Conservation (phyloP, 1,140 invertebrate species). For the Heterodera carotae region DNA sequence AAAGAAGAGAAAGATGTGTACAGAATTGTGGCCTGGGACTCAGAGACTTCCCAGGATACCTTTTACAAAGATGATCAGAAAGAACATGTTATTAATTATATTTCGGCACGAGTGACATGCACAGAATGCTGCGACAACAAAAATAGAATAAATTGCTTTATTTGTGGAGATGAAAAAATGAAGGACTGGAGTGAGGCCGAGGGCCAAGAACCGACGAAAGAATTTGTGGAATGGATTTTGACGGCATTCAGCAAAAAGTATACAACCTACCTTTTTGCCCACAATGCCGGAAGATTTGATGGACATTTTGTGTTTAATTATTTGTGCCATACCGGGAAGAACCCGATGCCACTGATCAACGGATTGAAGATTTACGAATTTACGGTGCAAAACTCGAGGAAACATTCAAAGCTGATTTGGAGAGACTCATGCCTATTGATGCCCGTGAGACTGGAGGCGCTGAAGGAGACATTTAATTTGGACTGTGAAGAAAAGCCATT, state of each 20-base stretch:
- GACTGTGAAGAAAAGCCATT: neutral
- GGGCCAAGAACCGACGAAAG: neutral
- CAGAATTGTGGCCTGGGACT: neutral
- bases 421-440: neutral
- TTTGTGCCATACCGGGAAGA: neutral
- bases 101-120: neutral
- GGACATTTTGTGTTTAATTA: slow-evolving; percentile 2
- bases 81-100: neutral
- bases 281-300: neutral
- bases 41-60: neutral
- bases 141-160: neutral
- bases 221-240: slow-evolving; percentile 1
- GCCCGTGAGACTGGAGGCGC: neutral
- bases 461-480: slow-evolving; percentile 1
- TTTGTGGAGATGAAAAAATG: neutral
- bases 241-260: neutral
- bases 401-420: slow-evolving; percentile 5
- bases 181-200: slow-evolving; percentile 8
- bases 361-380: slow-evolving; percentile 8
- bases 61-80: neutral
- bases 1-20: neutral
- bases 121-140: neutral
- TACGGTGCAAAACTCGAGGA: neutral
- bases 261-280: neutral
- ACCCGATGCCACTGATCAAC: neutral